Percentiles rank a stretch among this genome's conserved stretches.
These are phyloP conservation scores for Pantherophis vulpinus DNA, from an alignment of 2,797 vertebrate genomes.

Conservation along the genomic window DNA sequence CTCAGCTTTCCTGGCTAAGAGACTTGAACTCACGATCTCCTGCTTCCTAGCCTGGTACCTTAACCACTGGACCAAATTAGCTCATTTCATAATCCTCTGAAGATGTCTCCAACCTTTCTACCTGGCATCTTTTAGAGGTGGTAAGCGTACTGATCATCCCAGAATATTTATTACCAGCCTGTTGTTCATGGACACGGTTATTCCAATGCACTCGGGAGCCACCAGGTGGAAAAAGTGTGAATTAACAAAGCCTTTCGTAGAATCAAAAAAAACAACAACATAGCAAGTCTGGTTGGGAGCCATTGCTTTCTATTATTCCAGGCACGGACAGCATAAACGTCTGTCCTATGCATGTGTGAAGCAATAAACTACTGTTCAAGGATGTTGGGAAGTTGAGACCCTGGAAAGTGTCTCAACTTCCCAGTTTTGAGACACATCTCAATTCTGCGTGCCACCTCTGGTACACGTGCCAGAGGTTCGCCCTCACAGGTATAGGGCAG, in stretches of 20 bases:
- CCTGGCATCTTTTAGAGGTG: background rate
- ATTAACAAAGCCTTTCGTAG: background rate
- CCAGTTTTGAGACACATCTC: too few relatives aligned
- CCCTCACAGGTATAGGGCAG: too few relatives aligned
- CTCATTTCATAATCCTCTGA: background rate
- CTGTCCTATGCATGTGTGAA: background rate
- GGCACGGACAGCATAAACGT: background rate
- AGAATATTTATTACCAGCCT: background rate
- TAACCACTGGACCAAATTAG: background rate
- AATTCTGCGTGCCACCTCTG: too few relatives aligned
- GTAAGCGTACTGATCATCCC: background rate
- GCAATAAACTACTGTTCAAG: background rate
- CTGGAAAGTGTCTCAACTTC: background rate
- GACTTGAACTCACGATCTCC: background rate
- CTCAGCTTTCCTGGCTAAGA: background rate
- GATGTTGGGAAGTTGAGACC: background rate
- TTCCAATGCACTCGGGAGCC: background rate
- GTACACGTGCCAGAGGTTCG: too few relatives aligned
- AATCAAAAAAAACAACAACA: background rate
- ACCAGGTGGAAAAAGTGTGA: background rate
- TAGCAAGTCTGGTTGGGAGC: background rate
- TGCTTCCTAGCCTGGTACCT: background rate
- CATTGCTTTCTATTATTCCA: background rate
- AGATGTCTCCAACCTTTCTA: background rate
- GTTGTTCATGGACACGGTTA: background rate